A percentile compares a stretch with the other conserved stretches of the same genome.
These are phyloP conservation scores for Atherinomorus stipes DNA, from an alignment of 2,113 vertebrate genomes.

Conservation along the genomic window DNA sequence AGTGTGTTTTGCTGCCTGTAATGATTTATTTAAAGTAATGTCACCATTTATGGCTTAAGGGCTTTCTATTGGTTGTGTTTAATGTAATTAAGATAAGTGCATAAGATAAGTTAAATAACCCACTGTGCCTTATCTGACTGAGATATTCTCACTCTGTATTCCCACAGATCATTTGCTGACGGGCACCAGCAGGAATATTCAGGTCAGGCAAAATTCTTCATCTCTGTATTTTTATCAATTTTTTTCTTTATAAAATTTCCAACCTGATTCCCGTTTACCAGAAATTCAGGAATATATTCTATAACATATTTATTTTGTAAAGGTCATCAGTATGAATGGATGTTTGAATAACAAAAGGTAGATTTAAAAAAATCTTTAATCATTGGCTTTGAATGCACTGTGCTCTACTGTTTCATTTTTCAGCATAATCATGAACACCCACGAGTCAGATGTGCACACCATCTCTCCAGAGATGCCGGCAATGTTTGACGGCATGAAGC, in stretches of 20 bases:
- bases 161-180: conserved; percentile 43
- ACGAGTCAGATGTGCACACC: conserved; percentile 77
- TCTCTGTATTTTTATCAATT: background rate
- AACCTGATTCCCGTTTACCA: too few relatives aligned
- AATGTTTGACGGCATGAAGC: conserved; percentile 96
- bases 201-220: conserved; percentile 32
- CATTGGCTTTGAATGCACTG: too few relatives aligned
- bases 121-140: conserved; percentile 25
- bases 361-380: too few relatives aligned
- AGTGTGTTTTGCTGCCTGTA: background rate
- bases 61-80: background rate
- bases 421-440: conserved; percentile 78
- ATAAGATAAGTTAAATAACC: conserved; percentile 50
- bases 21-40: conserved; percentile 32
- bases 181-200: conserved; percentile 21
- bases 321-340: too few relatives aligned
- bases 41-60: background rate
- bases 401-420: conserved; percentile 7
- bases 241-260: background rate
- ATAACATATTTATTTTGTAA: too few relatives aligned
- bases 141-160: conserved; percentile 27
- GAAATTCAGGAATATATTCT: too few relatives aligned
- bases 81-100: conserved; percentile 41
- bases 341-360: too few relatives aligned
- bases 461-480: conserved; percentile 93